These are phyloP conservation scores for Lithophane ornitopus DNA, from an alignment of 2,888 invertebrate genomes.

Conservation along the genomic window DNA sequence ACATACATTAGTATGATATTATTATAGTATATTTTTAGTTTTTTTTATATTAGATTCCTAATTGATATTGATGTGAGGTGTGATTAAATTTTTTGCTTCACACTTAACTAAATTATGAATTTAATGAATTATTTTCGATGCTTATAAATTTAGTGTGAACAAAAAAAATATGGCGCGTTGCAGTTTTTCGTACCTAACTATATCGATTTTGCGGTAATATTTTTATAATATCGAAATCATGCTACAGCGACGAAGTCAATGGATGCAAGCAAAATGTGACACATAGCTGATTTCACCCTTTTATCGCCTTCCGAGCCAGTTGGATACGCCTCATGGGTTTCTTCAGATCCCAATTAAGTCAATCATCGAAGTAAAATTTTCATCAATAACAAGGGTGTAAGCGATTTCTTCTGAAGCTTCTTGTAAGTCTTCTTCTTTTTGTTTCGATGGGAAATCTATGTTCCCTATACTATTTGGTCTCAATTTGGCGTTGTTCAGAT, in stretches of 20 bases:
- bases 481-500: background rate
- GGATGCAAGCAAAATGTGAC: background rate
- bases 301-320: background rate
- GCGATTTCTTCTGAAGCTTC: background rate
- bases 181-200: background rate
- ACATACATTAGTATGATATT: constrained; percentile 35
- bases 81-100: constrained; percentile 51
- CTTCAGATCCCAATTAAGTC: background rate
- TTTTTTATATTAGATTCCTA: constrained; percentile 45
- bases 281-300: background rate
- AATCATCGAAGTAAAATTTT: background rate
- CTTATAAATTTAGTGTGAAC: background rate
- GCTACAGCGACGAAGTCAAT: background rate
- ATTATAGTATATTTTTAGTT: constrained; percentile 17
- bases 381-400: background rate
- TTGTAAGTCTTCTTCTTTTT: background rate
- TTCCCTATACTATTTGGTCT: background rate
- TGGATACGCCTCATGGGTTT: background rate
- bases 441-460: background rate
- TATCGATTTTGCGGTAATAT: background rate
- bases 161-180: constrained; percentile 13
- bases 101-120: constrained; percentile 20
- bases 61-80: constrained; percentile 63
- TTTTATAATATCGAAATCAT: background rate
- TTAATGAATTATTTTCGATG: constrained; percentile 27